Conservation (phyloP, 1,140 invertebrate species). For the Drosophila sulfurigaster region DNA sequence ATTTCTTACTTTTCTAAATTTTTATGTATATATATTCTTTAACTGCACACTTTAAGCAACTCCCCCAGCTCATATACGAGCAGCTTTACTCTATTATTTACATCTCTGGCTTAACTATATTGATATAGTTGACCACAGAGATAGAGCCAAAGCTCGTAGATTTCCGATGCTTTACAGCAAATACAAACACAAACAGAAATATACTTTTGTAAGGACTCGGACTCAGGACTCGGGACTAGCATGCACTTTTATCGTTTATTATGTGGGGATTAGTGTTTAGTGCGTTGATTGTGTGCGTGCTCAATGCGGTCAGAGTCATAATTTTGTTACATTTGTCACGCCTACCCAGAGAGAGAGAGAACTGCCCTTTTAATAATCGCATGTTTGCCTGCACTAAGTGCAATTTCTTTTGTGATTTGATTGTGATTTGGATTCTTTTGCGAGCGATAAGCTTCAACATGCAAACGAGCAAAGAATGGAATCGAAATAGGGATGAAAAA, state of each 20-base stretch:
- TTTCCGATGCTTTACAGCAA: slow-evolving; percentile 1
- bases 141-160: not conserved
- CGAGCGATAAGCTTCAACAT: slow-evolving; percentile 48
- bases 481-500: not conserved
- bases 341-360: not conserved
- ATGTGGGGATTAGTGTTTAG: slow-evolving; percentile 12
- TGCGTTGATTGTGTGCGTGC: slow-evolving; percentile 46
- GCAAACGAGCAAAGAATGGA: slow-evolving; percentile 53
- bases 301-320: slow-evolving; percentile 24
- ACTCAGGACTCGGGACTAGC: not conserved
- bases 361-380: slow-evolving; percentile 42
- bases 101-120: not conserved
- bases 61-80: not conserved
- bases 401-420: slow-evolving; percentile 61
- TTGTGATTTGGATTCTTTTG: slow-evolving; percentile 46
- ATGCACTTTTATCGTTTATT: slow-evolving; percentile 15
- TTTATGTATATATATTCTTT: no score
- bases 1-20: not conserved
- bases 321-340: slow-evolving; percentile 38
- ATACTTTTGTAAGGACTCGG: no score
- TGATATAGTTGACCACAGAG: not conserved
- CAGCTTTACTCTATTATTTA: not conserved
- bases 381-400: slow-evolving; percentile 74
- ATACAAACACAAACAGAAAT: not conserved
- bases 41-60: not conserved